phyloP scores from a whole-genome alignment of 2,113 vertebrate species.

The Dicaeum eximium region DNA sequence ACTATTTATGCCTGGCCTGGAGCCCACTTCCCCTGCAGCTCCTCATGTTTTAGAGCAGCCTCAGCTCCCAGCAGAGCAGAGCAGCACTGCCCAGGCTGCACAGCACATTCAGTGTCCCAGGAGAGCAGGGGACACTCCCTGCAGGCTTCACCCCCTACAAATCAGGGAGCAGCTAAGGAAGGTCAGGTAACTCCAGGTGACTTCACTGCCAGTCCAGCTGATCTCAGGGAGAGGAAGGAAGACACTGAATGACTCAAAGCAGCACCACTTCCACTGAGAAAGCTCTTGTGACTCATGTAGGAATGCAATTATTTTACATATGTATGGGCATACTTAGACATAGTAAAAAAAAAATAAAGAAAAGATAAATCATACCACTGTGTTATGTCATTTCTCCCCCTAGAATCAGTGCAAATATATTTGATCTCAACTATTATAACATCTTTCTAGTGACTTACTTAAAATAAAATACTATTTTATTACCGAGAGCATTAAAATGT shows the following conservation, averaged over 20 bases:
- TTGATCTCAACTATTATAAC: not conserved
- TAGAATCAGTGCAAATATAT: not conserved
- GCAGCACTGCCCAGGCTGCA: not conserved
- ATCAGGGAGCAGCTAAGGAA: not conserved
- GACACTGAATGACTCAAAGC: not conserved
- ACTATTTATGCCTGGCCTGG: not conserved
- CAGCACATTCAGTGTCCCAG: accelerated
- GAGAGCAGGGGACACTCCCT: not conserved
- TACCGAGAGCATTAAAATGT: constrained; percentile 24
- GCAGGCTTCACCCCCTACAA: not conserved
- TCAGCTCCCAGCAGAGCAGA: not conserved
- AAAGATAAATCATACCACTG: not conserved
- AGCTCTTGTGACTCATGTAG: not conserved
- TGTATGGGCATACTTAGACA: not conserved
- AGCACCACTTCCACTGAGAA: not conserved
- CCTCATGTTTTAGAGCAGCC: not conserved
- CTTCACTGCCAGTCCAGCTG: not conserved
- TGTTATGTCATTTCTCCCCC: not conserved
- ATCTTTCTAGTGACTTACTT: constrained; percentile 11
- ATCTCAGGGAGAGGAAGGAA: not conserved
- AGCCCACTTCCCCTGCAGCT: not conserved
- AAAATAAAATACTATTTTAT: constrained; percentile 24
- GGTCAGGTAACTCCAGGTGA: not conserved
- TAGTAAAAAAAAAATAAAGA: not conserved
- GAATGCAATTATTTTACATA: not conserved